Evolutionary conservation across 2,888 invertebrate species (phyloP), one percentile per base, ranked within the genome.

Genomic region (Panorpa germanica): DNA sequence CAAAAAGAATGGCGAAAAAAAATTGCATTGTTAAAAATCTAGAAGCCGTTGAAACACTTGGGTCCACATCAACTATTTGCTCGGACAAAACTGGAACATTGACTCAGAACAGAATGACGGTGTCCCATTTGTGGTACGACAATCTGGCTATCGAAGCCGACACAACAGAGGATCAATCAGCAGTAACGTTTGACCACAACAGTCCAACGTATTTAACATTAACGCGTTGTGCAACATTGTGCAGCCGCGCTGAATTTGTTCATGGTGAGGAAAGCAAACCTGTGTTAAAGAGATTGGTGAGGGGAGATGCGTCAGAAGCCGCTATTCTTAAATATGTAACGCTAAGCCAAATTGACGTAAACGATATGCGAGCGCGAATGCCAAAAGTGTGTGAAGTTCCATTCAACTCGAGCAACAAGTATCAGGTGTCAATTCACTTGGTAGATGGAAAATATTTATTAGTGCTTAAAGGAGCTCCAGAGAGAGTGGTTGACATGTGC

Each of bases 1-100:
- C 77, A 33, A 74, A 76, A 46, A 59, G 71, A 43, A 66, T 77
- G 55, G 72, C 74, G 36, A 58, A 53, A 37, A 76, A 77, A 53
- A 77, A 78, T 47, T 80, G 78, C 45, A 53, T 78, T 14, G 76
- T 77, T n/a, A 78, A 77, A 57, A 71, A 76, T 41, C 51, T 78
- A 43, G 75, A 77, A 50, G 75, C 76, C 32, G 76, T 78, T 15
- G 77, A 78, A 49, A 77, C 76, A 2, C 55, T 78, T 10, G 77
- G 77, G 3, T 76, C 76, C 3, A 78, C 77, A 2, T 75, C 76
- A 1, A 74, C 74, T 43, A 80, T 80, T 47, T 80, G 78, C 50
- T 76, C 76, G 2, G 76, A 77, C 46, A 77, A 78, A 55, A 77
- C 76, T 10, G 78, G 78, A 15, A 78, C 77, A 6, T 55, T 80